Evolutionary conservation across 2,797 vertebrate species (phyloP).

Genomic region (Poecilia wingei): DNA sequence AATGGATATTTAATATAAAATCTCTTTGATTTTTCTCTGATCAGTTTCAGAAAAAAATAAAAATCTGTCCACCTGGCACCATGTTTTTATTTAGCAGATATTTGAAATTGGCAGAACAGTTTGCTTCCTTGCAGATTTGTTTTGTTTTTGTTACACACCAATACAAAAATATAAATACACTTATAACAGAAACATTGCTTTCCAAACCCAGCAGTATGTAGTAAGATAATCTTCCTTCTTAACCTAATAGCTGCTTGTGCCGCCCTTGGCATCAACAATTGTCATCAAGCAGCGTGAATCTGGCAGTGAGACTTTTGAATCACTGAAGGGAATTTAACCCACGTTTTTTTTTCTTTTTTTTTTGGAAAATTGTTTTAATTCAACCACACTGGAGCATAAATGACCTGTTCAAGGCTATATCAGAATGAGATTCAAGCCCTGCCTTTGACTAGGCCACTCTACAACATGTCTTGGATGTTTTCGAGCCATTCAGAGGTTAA

Average conservation of each 20-base stretch:
- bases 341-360: background rate
- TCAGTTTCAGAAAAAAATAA: conserved; percentile 21
- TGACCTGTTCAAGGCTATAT: background rate
- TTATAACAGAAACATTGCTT: background rate
- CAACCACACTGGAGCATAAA: background rate
- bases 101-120: background rate
- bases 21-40: conserved; percentile 35
- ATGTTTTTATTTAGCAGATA: conserved; percentile 6
- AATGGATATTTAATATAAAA: conserved; percentile 40
- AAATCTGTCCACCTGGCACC: conserved; percentile 20
- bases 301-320: background rate
- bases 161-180: background rate
- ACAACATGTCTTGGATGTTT: background rate
- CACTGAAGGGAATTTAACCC: background rate
- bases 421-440: background rate
- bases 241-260: background rate
- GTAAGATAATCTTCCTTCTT: background rate
- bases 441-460: background rate
- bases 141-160: background rate
- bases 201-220: background rate
- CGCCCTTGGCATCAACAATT: background rate
- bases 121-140: background rate
- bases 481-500: background rate
- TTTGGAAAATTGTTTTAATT: background rate
- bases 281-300: background rate